A percentile compares a stretch with the other conserved stretches of the same genome.
Evolutionary conservation across 2,888 invertebrate species (phyloP).

Genomic region (Mythimna ferrago): DNA sequence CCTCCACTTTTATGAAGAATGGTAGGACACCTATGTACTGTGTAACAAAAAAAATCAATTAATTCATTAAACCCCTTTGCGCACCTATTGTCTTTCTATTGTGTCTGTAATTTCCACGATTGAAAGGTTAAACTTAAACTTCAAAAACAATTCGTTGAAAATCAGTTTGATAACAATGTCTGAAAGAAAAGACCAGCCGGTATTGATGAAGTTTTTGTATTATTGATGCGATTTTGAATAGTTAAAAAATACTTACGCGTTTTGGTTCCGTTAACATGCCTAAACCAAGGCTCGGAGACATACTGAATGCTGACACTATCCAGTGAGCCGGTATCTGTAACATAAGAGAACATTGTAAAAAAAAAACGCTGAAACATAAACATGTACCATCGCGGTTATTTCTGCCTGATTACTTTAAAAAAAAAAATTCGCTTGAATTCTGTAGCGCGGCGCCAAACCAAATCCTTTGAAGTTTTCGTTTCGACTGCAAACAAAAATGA

Average conservation of each 20-base stretch:
- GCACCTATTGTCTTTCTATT: too few species aligned
- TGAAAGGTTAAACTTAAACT: neutral
- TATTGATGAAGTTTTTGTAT: too few species aligned
- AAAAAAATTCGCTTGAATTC: too few species aligned
- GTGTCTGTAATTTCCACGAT: too few species aligned
- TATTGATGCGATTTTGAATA: too few species aligned
- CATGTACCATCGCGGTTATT: too few species aligned
- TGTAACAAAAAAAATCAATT: too few species aligned
- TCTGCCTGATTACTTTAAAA: too few species aligned
- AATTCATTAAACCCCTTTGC: too few species aligned
- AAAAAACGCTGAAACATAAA: neutral
- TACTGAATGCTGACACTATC: slow-evolving; percentile 98
- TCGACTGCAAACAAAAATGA: too few species aligned
- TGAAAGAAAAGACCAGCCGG: neutral
- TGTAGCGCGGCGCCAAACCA: too few species aligned
- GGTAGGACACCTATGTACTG: slow-evolving; percentile 97
- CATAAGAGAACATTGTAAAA: slow-evolving; percentile 32
- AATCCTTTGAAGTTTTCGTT: too few species aligned
- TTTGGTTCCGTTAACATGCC: slow-evolving; percentile 96
- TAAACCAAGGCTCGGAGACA: slow-evolving; percentile 96
- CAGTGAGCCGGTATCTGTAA: slow-evolving; percentile 94
- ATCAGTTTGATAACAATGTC: neutral
- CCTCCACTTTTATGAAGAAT: slow-evolving; percentile 98
- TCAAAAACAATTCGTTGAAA: neutral
- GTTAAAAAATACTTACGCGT: slow-evolving; percentile 87